Evolutionary conservation across 2,113 vertebrate species (phyloP).

Genomic region (Tragulus kanchil): DNA sequence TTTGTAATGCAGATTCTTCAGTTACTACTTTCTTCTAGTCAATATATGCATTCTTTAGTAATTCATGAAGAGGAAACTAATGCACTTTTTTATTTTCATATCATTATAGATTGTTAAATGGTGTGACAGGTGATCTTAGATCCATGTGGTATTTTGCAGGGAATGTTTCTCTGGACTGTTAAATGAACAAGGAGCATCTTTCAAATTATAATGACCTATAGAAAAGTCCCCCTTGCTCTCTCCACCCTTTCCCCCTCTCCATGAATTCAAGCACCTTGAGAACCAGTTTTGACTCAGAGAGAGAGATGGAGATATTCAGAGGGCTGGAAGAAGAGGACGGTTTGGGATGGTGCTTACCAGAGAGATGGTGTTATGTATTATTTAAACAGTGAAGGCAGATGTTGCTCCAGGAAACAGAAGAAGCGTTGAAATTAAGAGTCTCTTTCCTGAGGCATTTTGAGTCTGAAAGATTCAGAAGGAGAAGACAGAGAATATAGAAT

Average conservation of each 20-base stretch:
- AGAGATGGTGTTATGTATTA: not conserved
- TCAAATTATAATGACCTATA: not conserved
- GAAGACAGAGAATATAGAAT: constrained; percentile 27
- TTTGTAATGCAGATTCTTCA: not conserved
- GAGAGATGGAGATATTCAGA: not conserved
- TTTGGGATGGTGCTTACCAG: not conserved
- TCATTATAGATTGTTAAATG: not conserved
- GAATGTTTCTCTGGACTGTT: not conserved
- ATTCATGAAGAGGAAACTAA: not conserved
- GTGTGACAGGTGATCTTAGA: constrained; percentile 3
- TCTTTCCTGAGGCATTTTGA: constrained; percentile 20
- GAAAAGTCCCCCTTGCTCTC: not conserved
- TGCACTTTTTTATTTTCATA: constrained; percentile 40
- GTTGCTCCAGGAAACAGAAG: not conserved
- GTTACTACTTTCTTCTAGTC: not conserved
- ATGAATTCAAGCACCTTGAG: constrained; percentile 5
- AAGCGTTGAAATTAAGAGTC: not conserved
- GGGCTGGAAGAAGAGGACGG: not conserved
- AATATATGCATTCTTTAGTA: not conserved
- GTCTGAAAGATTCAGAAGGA: constrained; percentile 15
- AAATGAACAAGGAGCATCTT: not conserved
- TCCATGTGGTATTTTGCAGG: constrained; percentile 14
- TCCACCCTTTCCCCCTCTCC: rapidly evolving
- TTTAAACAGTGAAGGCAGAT: constrained; percentile 24
- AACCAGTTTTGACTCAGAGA: not conserved